These are phyloP conservation scores for Bubo blakistoni DNA, from an alignment of 2,113 vertebrate genomes.

Conservation along the genomic window DNA sequence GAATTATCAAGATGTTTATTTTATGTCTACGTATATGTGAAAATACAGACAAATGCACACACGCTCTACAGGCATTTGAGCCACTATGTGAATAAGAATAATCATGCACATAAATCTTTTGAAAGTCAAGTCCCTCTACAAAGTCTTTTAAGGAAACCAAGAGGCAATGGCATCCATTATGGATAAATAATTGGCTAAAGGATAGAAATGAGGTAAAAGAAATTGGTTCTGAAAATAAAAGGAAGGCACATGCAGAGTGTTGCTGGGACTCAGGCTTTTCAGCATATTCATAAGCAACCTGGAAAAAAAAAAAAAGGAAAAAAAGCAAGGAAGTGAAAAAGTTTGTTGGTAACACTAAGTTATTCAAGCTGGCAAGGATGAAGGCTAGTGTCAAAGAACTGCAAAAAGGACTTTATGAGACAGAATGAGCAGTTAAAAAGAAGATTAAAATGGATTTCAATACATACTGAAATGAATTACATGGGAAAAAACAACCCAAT, in stretches of 20 bases:
- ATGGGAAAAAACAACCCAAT: neutral
- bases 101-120: neutral
- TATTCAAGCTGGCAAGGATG: neutral
- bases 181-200: neutral
- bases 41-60: neutral
- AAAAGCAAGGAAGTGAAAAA: neutral
- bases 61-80: neutral
- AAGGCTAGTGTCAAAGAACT: neutral
- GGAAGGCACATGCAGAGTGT: neutral
- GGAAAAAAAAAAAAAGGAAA: no score
- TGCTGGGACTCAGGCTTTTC: neutral
- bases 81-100: neutral
- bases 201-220: neutral
- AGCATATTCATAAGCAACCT: neutral
- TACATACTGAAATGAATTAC: neutral
- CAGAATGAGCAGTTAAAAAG: neutral
- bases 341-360: neutral
- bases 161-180: neutral
- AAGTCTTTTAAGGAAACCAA: neutral
- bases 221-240: neutral
- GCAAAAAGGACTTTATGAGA: neutral
- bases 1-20: neutral
- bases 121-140: neutral
- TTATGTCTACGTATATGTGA: neutral
- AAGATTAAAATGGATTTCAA: neutral